Percentiles rank a stretch among this genome's conserved stretches.
phyloP scores from a whole-genome alignment of 2,797 vertebrate genomes.

The Parauchenoglanis punctatus region DNA sequence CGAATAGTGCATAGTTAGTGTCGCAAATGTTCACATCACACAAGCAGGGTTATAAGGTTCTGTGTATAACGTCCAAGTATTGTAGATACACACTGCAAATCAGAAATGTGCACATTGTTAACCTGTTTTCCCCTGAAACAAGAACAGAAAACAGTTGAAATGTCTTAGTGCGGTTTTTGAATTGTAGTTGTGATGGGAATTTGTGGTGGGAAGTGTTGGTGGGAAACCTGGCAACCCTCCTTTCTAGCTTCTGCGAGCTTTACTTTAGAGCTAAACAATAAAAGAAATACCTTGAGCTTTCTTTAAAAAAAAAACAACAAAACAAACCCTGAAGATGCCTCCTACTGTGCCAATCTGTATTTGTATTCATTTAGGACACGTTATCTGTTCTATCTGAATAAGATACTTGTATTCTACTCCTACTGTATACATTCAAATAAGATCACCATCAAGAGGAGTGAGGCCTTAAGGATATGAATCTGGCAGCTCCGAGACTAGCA shows the following conservation, averaged over 20 bases:
- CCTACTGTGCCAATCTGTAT: background rate
- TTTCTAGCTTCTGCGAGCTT: background rate
- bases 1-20: background rate
- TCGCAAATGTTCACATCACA: background rate
- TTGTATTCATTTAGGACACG: background rate
- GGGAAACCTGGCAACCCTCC: background rate
- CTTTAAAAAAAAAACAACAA: background rate
- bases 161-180: background rate
- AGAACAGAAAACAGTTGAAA: background rate
- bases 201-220: background rate
- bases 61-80: background rate
- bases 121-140: background rate
- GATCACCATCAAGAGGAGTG: background rate
- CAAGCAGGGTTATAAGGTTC: background rate
- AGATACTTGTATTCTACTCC: too few species aligned
- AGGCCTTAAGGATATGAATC: constrained; percentile 32
- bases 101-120: background rate
- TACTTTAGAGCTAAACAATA: background rate
- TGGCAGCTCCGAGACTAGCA: constrained; percentile 3
- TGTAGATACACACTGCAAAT: background rate
- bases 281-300: background rate
- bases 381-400: background rate
- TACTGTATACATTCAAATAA: background rate
- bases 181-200: background rate
- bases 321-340: background rate